Evolutionary conservation across 2,888 invertebrate species (phyloP), one percentile per base, ranked within the genome.

Genomic region (Orgyia antiqua): DNA sequence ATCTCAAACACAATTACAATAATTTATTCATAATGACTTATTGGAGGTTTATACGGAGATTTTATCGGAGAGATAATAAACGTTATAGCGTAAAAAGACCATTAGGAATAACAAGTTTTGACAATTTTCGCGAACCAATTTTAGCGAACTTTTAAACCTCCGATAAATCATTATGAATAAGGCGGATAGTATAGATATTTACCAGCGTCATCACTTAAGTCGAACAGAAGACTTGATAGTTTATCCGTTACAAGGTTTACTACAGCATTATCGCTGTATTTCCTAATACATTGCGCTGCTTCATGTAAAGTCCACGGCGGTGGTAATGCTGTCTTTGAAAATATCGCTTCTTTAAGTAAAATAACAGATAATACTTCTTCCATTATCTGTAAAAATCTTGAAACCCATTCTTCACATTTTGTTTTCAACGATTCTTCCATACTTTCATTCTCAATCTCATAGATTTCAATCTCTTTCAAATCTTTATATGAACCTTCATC

Each of bases 341-440:
- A 63, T 1, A 40, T 24, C 1, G 67, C 52, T 11, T 69, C 58
- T 35, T 57, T 60, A 10, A 62, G 58, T 32, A 83, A 49, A 18
- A 79, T 52, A 36, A 71, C 67, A 17, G 64, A 60, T 13, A 84
- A 42, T 5, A 61, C 71, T 34, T 82, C 78, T 48, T 82, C 82
- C 79, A 86, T 82, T 56, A 79, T 75, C 52, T 82, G 78, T 9
- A 68, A 50, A 40, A 76, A 82, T 33, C 76, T 65, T 15, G 73
- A 72, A 4, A 80, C 51, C 77, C 77, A 84, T 46, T 82, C 80
- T 19, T 83, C 79, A 19, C 56, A 51, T 41, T 70, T 65, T 21
- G 44, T 52, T 45, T 26, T 59, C 18, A 84, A 60, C 46, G 54
- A 51, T 3, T 76, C 64, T 26, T 68, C 64, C 73, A 79, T 77